phyloP scores from a whole-genome alignment of 2,797 vertebrate genomes.

The Falco naumanni region DNA sequence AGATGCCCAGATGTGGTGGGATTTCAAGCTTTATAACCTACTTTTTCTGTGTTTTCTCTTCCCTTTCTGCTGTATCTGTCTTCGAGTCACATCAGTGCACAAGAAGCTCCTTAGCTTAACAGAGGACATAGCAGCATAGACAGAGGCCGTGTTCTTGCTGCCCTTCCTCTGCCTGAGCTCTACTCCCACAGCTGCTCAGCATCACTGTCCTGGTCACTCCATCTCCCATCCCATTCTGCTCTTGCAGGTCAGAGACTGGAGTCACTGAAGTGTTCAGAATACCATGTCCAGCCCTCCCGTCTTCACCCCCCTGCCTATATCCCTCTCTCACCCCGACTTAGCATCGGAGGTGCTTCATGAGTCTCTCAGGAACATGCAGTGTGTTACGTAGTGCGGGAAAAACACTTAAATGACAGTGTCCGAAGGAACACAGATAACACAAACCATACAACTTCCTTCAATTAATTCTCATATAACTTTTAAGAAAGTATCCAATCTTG shows the following conservation, averaged over 20 bases:
- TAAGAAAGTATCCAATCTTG: not conserved
- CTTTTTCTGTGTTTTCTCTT: not conserved
- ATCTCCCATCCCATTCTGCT: not conserved
- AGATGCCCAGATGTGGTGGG: not conserved
- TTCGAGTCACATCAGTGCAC: not conserved
- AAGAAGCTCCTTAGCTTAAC: not conserved
- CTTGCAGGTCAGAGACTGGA: accelerated
- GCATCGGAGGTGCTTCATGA: too few species aligned
- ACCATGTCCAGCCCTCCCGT: accelerated
- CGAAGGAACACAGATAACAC: accelerated
- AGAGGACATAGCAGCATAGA: accelerated
- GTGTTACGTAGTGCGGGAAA: not conserved
- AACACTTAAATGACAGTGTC: not conserved
- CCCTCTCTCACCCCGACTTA: too few species aligned
- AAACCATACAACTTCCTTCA: not conserved
- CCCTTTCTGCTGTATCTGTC: not conserved
- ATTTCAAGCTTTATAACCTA: not conserved
- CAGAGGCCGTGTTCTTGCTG: accelerated
- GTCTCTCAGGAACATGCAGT: not conserved
- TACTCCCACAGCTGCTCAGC: not conserved
- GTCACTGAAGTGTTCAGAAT: not conserved
- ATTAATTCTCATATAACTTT: not conserved
- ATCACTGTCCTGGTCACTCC: not conserved
- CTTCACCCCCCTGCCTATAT: too few species aligned
- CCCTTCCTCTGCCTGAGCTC: not conserved